A percentile compares a stretch with the other conserved stretches of the same genome.
Evolutionary conservation across 2,888 invertebrate genomes (phyloP).

Genomic region (Chrysopilus asiliformis): DNA sequence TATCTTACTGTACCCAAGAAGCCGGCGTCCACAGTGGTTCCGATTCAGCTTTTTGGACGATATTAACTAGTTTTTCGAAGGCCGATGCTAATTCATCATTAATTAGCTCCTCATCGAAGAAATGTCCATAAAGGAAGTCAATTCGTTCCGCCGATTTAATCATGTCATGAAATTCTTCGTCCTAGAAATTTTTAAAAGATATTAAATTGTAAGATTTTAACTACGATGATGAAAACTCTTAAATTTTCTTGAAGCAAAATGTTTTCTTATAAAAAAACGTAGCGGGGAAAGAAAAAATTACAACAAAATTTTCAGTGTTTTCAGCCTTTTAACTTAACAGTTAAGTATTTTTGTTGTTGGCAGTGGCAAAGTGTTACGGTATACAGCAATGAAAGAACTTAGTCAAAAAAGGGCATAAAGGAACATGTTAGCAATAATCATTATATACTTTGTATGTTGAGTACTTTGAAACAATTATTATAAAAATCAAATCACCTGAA

Average conservation of each 20-base stretch:
- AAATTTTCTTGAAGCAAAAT: conserved; percentile 10
- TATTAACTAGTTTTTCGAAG: conserved; percentile 69
- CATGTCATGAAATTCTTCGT: conserved; percentile 83
- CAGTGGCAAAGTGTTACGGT: too few relatives aligned
- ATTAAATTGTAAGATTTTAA: too few relatives aligned
- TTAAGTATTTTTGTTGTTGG: too few relatives aligned
- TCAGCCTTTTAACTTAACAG: too few relatives aligned
- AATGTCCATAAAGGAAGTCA: conserved; percentile 84
- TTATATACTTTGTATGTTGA: too few relatives aligned
- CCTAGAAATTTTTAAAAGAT: too few relatives aligned
- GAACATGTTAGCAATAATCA: too few relatives aligned
- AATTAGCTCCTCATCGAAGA: conserved; percentile 86
- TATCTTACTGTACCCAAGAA: conserved; percentile 72
- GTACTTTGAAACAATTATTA: too few relatives aligned
- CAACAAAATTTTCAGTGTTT: conserved; percentile 3
- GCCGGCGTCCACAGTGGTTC: conserved; percentile 95
- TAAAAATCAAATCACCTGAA: too few relatives aligned
- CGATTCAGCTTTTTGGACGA: conserved; percentile 73
- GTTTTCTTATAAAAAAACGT: background rate
- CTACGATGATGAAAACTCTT: too few relatives aligned
- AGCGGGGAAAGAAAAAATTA: conserved; percentile 10
- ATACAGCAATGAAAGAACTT: too few relatives aligned
- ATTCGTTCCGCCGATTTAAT: conserved; percentile 73
- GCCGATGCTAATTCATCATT: conserved; percentile 80
- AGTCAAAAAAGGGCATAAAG: too few relatives aligned